Evolutionary conservation across 1,140 invertebrate species (phyloP), one percentile per base, ranked within the genome.

Genomic region (Drosophila setifemur): DNA sequence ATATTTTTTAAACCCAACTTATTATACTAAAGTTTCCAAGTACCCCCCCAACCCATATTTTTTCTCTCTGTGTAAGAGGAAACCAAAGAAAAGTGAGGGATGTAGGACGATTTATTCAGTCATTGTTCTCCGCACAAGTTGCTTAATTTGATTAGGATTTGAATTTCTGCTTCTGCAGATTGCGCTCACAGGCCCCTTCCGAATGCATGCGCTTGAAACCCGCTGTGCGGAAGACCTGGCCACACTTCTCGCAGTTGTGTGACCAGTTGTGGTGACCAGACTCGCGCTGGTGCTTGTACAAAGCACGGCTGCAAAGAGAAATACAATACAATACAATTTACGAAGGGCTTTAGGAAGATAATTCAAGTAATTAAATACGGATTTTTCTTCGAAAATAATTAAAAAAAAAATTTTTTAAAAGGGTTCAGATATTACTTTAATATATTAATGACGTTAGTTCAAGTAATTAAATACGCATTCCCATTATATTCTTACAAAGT

Each of bases 191-290:
- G 48, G 67, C 35, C 4, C 18, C 37, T 3, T 12, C 1, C 9
- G 64, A n/a, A 16, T 70, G 61, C 61, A 69, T 70, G n/a, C 45
- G 37, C 19, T 25, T 47, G 7, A 69, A 58, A 14, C 63, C 64
- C 3, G 16, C 35, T 6, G 66, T 37, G n/a, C 64, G 64, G 0
- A 70, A 70, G 26, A 70, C 11, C 29, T 70, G 28, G 35, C 64
- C 64, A 55, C 67, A 67, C 23, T 31, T 35, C 0, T 11, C 19
- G 8, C 68, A 71, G 6, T 45, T 70, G 39, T 70, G 33, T 12
- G 39, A 7, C 63, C 61, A 70, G 28, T 0, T 70, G 25, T 69
- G 66, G 26, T 58, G 66, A 6, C 54, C 43, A 6, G 29, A 6
- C 2, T 45, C 52, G 2, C 48, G 40, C 16, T 68, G 64, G n/a